phyloP scores from a whole-genome alignment of 2,888 invertebrate genomes.

The Strigamia transsilvanica region DNA sequence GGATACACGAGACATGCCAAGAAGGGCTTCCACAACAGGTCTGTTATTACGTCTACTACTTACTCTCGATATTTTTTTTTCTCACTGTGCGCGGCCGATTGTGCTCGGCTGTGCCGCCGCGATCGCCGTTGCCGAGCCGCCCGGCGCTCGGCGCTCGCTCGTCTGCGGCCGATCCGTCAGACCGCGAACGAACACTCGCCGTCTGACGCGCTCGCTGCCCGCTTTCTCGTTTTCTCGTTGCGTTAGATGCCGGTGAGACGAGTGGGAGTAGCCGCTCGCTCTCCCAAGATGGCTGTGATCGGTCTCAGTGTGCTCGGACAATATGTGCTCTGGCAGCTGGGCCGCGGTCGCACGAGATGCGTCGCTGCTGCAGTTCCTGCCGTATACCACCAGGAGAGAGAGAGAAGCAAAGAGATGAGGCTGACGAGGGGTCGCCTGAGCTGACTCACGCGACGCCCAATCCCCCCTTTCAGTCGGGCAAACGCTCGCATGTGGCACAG shows the following conservation, averaged over 20 bases:
- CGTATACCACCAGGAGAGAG: conserved; percentile 14
- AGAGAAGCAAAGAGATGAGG: conserved; percentile 20
- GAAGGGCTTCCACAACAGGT: conserved; percentile 53
- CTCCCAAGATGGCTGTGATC: conserved; percentile 50
- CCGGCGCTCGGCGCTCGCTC: conserved; percentile 10
- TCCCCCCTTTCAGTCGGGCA: conserved; percentile 41
- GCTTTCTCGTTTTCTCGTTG: neutral
- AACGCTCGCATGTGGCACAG: conserved; percentile 36
- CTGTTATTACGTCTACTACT: conserved; percentile 13
- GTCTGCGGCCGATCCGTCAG: too few species aligned
- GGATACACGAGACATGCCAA: conserved; percentile 51
- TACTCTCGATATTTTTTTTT: conserved; percentile 25
- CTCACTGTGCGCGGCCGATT: neutral
- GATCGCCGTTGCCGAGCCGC: neutral
- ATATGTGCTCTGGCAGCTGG: conserved; percentile 17
- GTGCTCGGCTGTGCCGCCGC: neutral
- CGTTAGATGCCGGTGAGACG: neutral
- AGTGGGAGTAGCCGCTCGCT: neutral
- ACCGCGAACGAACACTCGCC: neutral
- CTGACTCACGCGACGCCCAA: conserved; percentile 49
- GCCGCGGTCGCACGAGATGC: conserved; percentile 4
- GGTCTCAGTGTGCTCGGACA: conserved; percentile 1
- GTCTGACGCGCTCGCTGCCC: neutral
- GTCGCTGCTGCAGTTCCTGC: conserved; percentile 28
- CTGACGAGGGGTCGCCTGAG: conserved; percentile 36